These are phyloP conservation scores for Chamaea fasciata DNA, from an alignment of 2,113 vertebrate species.

Conservation along the genomic window DNA sequence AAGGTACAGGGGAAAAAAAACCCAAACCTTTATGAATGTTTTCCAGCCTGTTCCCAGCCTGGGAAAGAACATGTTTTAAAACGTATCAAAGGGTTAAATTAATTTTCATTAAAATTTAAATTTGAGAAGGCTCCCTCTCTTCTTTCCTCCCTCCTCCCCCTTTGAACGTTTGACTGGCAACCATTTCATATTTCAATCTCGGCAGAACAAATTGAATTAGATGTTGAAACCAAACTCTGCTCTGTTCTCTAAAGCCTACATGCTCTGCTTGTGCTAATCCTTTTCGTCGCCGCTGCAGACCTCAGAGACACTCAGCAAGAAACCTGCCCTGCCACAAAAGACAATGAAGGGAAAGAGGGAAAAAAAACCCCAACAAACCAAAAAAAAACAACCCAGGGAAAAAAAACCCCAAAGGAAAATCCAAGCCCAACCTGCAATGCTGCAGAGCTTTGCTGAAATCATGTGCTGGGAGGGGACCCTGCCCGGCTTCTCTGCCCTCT, in stretches of 20 bases:
- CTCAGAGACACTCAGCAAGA: conserved; percentile 30
- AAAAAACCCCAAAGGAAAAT: neutral
- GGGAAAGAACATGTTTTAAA: neutral
- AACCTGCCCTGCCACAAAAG: conserved; percentile 48
- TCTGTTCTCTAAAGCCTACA: conserved; percentile 74
- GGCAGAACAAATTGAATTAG: conserved; percentile 84
- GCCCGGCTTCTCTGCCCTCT: rapidly evolving
- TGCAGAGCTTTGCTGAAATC: neutral
- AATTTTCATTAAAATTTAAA: conserved; percentile 76
- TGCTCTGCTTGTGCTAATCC: conserved; percentile 70
- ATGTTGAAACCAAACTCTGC: conserved; percentile 73
- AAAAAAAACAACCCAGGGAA: rapidly evolving
- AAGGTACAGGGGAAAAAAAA: neutral
- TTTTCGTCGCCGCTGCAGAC: conserved; percentile 33
- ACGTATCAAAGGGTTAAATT: conserved; percentile 72
- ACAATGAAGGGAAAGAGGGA: neutral
- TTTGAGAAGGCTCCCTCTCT: conserved; percentile 62
- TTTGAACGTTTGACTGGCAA: conserved; percentile 78
- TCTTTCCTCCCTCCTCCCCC: conserved; percentile 13
- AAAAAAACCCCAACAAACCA: too few species aligned
- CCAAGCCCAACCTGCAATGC: neutral
- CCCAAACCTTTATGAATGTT: neutral
- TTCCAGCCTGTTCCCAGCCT: neutral
- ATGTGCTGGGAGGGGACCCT: neutral
- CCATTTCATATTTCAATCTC: conserved; percentile 82